Percentiles rank a stretch among this genome's conserved stretches.
phyloP scores from a whole-genome alignment of 2,113 vertebrate genomes.

The Terrapene triunguis region DNA sequence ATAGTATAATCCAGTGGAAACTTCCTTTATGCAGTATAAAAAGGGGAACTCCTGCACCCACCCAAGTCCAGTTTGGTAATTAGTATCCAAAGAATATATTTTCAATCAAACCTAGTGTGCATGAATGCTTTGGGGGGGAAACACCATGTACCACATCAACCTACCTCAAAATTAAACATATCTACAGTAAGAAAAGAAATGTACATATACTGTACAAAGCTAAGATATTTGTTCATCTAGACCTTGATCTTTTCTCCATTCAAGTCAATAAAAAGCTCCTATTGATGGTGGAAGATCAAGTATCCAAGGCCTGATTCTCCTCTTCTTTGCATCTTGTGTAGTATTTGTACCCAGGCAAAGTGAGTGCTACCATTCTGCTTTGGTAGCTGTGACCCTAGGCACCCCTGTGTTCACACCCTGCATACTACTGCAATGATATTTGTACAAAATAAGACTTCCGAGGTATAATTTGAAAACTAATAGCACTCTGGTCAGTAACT shows the following conservation, averaged over 20 bases:
- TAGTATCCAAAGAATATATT: neutral
- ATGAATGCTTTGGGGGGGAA: neutral
- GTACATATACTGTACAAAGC: neutral
- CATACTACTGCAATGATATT: neutral
- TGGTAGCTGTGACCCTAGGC: neutral
- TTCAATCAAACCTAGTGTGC: neutral
- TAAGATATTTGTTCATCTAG: neutral
- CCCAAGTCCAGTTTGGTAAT: neutral
- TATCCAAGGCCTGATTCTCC: neutral
- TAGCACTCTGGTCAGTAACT: neutral
- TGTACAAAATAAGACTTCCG: neutral
- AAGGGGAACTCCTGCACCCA: neutral
- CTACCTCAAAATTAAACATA: neutral
- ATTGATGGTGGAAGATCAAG: neutral
- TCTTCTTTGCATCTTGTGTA: neutral
- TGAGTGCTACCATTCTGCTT: constrained; percentile 36
- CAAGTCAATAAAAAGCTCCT: fast-evolving
- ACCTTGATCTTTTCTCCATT: neutral
- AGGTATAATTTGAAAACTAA: neutral
- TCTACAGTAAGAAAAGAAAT: neutral
- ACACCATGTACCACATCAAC: neutral
- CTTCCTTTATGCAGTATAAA: neutral
- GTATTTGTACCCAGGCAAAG: neutral
- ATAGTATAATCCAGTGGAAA: neutral
- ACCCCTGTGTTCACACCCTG: neutral